Percentiles rank a stretch among this genome's conserved stretches.
Evolutionary conservation across 1,140 invertebrate species (phyloP).

Genomic region (Diorhabda carinulata): DNA sequence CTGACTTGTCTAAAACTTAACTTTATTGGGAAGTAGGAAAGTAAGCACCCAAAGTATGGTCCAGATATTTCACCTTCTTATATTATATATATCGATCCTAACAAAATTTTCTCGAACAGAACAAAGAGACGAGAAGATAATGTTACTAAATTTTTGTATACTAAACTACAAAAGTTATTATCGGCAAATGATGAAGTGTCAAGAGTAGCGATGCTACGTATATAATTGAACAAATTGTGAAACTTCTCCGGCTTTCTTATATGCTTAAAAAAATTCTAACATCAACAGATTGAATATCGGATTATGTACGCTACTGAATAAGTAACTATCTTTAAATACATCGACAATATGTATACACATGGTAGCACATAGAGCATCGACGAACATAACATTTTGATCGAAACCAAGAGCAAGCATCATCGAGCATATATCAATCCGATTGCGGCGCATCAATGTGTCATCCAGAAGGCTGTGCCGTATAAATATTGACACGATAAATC

Average conservation of each 20-base stretch:
- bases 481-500: slow-evolving; percentile 33
- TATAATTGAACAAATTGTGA: background rate
- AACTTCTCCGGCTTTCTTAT: background rate
- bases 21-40: too few species aligned
- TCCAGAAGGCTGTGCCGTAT: slow-evolving; percentile 28
- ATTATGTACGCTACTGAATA: background rate
- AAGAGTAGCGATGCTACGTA: background rate
- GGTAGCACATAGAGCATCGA: background rate
- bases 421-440: slow-evolving; percentile 22
- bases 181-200: background rate
- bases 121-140: background rate
- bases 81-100: too few species aligned
- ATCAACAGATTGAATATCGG: background rate
- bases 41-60: too few species aligned
- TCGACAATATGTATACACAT: slow-evolving; percentile 4
- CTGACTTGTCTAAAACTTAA: too few species aligned
- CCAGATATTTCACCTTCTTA: too few species aligned
- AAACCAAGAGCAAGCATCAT: slow-evolving; percentile 6
- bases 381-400: background rate
- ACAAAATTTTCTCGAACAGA: background rate
- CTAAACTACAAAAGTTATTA: background rate
- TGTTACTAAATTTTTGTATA: background rate
- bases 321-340: background rate
- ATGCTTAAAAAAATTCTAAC: too few species aligned
- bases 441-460: slow-evolving; percentile 39